A percentile compares a stretch with the other conserved stretches of the same genome.
Evolutionary conservation across 2,797 vertebrate genomes (phyloP).

Genomic region (Aphelocoma californica): DNA sequence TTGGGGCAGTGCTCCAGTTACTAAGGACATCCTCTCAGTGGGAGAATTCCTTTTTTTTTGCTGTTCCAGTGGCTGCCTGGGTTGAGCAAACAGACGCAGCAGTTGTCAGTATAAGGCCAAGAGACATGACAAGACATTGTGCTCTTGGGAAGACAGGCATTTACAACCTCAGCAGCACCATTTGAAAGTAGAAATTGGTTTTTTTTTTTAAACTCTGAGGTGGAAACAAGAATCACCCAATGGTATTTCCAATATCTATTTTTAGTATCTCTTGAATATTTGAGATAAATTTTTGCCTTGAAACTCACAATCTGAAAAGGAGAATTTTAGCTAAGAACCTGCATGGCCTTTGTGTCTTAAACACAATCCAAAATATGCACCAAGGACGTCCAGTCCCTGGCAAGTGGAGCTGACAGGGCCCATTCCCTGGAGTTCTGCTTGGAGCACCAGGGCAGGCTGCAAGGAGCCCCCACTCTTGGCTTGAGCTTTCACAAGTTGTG

Average conservation of each 20-base stretch:
- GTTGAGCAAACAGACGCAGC: background rate
- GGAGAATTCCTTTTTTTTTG: background rate
- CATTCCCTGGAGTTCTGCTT: background rate
- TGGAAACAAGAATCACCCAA: background rate
- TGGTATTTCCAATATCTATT: background rate
- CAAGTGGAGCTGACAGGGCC: background rate
- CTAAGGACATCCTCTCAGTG: background rate
- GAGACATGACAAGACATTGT: background rate
- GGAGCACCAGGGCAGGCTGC: background rate
- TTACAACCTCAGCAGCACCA: background rate
- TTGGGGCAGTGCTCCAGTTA: background rate
- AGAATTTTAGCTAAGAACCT: background rate
- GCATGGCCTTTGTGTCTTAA: background rate
- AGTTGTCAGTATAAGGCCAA: background rate
- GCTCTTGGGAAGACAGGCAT: background rate
- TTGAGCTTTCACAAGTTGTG: slow-evolving; percentile 2
- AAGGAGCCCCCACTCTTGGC: background rate
- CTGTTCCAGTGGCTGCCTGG: background rate
- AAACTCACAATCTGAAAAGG: background rate
- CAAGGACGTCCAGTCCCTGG: background rate
- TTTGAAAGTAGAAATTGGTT: background rate
- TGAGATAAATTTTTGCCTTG: background rate
- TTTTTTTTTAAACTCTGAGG: background rate
- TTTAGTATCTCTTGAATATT: background rate
- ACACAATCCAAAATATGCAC: accelerated